Base-by-base conservation (phyloP, 2,797 vertebrate genomes). In the Euthynnus affinis region DNA sequence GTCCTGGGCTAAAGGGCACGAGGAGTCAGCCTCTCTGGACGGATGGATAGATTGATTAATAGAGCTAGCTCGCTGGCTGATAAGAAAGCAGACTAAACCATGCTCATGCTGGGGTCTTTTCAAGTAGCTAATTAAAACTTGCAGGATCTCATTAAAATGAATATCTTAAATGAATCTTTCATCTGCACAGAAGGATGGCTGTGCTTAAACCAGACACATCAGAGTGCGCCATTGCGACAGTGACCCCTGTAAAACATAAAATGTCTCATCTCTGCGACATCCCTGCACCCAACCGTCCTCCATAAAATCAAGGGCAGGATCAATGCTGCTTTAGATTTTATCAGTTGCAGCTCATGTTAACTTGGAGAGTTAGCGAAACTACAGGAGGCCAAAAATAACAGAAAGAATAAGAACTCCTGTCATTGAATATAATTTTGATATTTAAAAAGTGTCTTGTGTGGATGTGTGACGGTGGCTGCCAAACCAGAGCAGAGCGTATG, bases 1-100 rank as follows among this genome's bases (percentile, higher is more conserved):
- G 83, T 89, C 78, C 83, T 75, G 88, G 88, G 84, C 83, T 78
- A 67, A 81, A 76, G 89, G 87, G 86, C 85, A 83, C 10, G 7
- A 81, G 87, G 73, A 87, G 78, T 80, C 81, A 77, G 86, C 76
- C 76, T 90, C 80, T 81, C 62, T 74, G 72, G 64, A 71, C 42
- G 77, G 74, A 81, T 55, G 55, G 56, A 82, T 8, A 14, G 22
- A 75, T 46, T 48, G 75, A 87, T 89, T 76, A 80, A 87, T 79
- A 61, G 65, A 78, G 58, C 46, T 29, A 27, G 56, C 63, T 81
- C 57, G 32, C 71, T 66, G 66, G n/a, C 58, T 72, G 82, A 84
- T 77, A 72, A 71, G 76, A 67, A 76, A 76, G 55, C 37, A 52
- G 34, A 63, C 13, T 25, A 78, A 48, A 68, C 44, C 68, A 71